phyloP scores from a whole-genome alignment of 1,140 invertebrate species.

The Helicoverpa armigera region DNA sequence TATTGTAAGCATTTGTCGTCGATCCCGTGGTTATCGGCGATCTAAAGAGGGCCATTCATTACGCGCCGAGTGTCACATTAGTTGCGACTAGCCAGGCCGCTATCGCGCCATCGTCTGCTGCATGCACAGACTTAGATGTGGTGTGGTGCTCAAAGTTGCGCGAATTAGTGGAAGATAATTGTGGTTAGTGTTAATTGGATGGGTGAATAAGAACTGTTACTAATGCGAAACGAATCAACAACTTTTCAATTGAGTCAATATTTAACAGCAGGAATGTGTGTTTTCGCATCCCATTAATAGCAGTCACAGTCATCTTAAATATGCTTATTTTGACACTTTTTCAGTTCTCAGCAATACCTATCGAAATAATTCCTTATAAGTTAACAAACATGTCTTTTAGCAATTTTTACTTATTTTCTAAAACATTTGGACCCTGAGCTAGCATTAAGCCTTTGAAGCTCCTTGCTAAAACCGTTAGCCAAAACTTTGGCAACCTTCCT shows the following conservation, averaged over 20 bases:
- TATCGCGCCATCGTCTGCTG: conserved; percentile 39
- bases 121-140: conserved; percentile 28
- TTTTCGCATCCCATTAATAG: too few species aligned
- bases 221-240: neutral
- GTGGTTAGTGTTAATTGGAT: neutral
- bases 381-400: too few species aligned
- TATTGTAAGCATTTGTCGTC: conserved; percentile 43
- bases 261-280: too few species aligned
- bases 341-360: too few species aligned
- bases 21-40: conserved; percentile 26
- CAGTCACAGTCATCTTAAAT: too few species aligned
- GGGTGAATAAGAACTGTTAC: neutral
- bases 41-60: conserved; percentile 47
- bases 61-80: conserved; percentile 41
- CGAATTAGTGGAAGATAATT: neutral
- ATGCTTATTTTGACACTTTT: too few species aligned
- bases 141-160: conserved; percentile 30
- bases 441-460: too few species aligned
- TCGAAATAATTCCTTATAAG: too few species aligned
- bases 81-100: conserved; percentile 39
- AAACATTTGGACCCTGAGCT: too few species aligned
- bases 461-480: too few species aligned
- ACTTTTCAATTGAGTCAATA: too few species aligned
- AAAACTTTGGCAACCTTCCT: conserved; percentile 41
- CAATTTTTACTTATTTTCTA: too few species aligned